Evolutionary conservation across 2,888 invertebrate genomes (phyloP), one percentile per base, ranked within the genome.

Genomic region (Diogma glabrata): DNA sequence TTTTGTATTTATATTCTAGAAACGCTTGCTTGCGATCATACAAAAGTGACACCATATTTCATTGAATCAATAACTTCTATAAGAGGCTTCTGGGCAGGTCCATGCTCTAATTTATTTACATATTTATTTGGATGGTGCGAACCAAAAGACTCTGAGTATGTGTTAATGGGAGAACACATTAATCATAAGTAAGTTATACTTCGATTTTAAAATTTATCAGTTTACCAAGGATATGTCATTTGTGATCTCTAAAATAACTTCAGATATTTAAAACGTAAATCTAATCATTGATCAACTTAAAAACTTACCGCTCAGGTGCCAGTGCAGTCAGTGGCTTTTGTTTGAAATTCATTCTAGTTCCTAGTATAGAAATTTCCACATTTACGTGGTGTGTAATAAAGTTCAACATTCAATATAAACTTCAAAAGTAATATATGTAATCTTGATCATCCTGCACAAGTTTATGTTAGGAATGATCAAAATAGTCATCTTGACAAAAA

Each of bases 31-130:
- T 90, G 90, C 66, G 90, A 90, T 67, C 90, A 90, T 65, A 90
- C 89, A 6, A 88, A 87, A 72, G 90, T 90, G 53, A 89, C 90
- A 3, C 90, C 90, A 9, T 89, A 88, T 66, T 90, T 89, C 66
- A 88, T 90, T 57, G 90, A 90, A 67, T 90, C 89, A 1, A 89
- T 90, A 59, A 85, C 84, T 60, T 81, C 84, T 14, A 79, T 76
- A 51, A 72, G 74, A 14, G 90, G 90, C 19, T 90, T 90, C 67
- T 90, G 86, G 81, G 86, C 89, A 2, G 86, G 87, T 3, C 88
- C 88, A 1, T 90, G 90, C 63, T 78, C 84, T 22, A 87, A 82
- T 62, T 72, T 89, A 17, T 78, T 90, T 56, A 84, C 86, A n/a
- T 90, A 87, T 61, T 77, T 88, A 62, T 76, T 89, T 57, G 87